Evolutionary conservation across 2,113 vertebrate genomes (phyloP).

Genomic region (Urocynchramus pylzowi): DNA sequence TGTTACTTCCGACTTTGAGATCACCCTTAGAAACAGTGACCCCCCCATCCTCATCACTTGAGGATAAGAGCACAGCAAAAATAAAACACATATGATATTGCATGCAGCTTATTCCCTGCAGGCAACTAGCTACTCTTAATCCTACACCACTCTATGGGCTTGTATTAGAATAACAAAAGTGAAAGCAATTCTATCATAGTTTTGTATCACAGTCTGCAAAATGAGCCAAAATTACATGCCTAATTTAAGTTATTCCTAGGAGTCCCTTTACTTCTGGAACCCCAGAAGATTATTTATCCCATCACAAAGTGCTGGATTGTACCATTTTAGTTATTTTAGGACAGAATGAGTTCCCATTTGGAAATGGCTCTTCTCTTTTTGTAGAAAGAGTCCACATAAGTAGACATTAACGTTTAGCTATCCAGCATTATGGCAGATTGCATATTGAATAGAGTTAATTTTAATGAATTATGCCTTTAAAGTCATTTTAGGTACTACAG

Average conservation of each 20-base stretch:
- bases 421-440: neutral
- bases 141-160: rapidly evolving
- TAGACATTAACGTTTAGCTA: neutral
- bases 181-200: neutral
- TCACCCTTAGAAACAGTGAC: too few species aligned
- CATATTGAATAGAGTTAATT: neutral
- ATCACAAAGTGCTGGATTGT: neutral
- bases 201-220: neutral
- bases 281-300: neutral
- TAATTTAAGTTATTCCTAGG: neutral
- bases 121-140: neutral
- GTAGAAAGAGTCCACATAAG: neutral
- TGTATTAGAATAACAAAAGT: neutral
- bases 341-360: neutral
- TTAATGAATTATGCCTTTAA: neutral
- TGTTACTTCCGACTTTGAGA: neutral
- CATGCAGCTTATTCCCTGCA: neutral
- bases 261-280: neutral
- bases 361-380: neutral
- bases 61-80: neutral
- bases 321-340: neutral
- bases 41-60: neutral
- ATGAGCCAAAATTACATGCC: neutral
- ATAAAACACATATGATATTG: neutral
- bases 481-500: neutral